Percentiles rank a stretch among this genome's conserved stretches.
These are phyloP conservation scores for Lagorchestes hirsutus DNA, from an alignment of 2,797 vertebrate species.

Conservation along the genomic window DNA sequence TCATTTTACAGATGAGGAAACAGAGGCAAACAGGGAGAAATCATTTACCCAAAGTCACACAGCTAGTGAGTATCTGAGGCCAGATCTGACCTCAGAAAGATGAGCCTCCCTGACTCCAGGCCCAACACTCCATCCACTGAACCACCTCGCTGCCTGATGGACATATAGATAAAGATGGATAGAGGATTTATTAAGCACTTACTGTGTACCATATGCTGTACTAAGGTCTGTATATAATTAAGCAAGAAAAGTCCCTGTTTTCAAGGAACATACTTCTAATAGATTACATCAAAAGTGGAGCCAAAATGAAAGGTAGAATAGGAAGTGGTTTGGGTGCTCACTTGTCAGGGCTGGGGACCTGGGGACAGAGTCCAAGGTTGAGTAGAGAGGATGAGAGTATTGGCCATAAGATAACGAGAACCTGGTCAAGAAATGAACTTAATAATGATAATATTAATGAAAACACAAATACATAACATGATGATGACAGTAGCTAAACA, in stretches of 20 bases:
- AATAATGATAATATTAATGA: neutral
- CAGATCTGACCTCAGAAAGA: neutral
- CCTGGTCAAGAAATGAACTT: neutral
- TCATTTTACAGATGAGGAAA: neutral
- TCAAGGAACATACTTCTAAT: neutral
- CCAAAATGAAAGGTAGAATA: neutral
- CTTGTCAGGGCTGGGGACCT: neutral
- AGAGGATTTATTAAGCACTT: neutral
- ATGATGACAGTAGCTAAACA: neutral
- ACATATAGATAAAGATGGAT: neutral
- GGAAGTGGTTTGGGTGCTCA: neutral
- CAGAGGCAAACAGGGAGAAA: neutral
- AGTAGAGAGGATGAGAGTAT: neutral
- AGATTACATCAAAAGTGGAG: neutral
- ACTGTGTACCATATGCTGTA: neutral
- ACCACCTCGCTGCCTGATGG: neutral
- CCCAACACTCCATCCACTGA: neutral
- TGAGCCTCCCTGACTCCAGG: neutral
- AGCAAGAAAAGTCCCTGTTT: neutral
- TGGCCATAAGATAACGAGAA: neutral
- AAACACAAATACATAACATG: neutral
- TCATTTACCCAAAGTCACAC: neutral
- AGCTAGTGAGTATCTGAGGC: neutral
- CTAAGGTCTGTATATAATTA: neutral
- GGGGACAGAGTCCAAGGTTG: neutral